These are phyloP conservation scores for Perca fluviatilis DNA, from an alignment of 2,113 vertebrate species.

Conservation along the genomic window DNA sequence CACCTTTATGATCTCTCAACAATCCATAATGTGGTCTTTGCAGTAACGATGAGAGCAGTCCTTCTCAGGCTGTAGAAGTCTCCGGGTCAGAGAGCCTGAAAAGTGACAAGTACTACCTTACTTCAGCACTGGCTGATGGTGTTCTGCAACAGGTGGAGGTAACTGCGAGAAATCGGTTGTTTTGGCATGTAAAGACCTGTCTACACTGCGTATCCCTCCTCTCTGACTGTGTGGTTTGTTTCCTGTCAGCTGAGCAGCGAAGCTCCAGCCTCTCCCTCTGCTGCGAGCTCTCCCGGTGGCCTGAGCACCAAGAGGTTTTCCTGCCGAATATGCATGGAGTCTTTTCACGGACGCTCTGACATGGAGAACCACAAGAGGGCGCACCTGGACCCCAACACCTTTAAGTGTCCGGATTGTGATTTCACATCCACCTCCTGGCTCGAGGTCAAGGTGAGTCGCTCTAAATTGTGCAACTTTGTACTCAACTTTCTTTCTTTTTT, in stretches of 20 bases:
- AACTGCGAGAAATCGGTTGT: slow-evolving; percentile 4
- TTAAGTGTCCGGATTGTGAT: slow-evolving; percentile 96
- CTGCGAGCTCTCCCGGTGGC: slow-evolving; percentile 72
- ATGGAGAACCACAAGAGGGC: slow-evolving; percentile 99
- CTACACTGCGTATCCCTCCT: not conserved
- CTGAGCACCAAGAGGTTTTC: slow-evolving; percentile 92
- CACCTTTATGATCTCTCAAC: not conserved
- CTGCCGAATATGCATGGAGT: slow-evolving; percentile 94
- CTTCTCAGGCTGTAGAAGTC: slow-evolving; percentile 80
- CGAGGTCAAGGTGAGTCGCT: slow-evolving; percentile 89
- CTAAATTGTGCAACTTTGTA: not conserved
- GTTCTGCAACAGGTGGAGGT: slow-evolving; percentile 91
- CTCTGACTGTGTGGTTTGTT: slow-evolving; percentile 22
- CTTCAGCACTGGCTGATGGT: slow-evolving; percentile 80
- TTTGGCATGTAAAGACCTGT: not conserved
- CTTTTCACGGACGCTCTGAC: slow-evolving; percentile 94
- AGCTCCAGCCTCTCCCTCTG: slow-evolving; percentile 83
- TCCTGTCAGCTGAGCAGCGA: slow-evolving; percentile 85
- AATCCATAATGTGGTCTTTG: slow-evolving; percentile 44
- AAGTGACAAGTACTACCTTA: slow-evolving; percentile 88
- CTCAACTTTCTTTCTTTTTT: not conserved
- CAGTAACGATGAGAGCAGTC: slow-evolving; percentile 77
- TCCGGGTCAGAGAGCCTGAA: slow-evolving; percentile 84
- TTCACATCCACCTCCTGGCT: slow-evolving; percentile 93
- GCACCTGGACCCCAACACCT: slow-evolving; percentile 90